phyloP scores from a whole-genome alignment of 2,797 vertebrate species.

The Ptychadena robeensis region DNA sequence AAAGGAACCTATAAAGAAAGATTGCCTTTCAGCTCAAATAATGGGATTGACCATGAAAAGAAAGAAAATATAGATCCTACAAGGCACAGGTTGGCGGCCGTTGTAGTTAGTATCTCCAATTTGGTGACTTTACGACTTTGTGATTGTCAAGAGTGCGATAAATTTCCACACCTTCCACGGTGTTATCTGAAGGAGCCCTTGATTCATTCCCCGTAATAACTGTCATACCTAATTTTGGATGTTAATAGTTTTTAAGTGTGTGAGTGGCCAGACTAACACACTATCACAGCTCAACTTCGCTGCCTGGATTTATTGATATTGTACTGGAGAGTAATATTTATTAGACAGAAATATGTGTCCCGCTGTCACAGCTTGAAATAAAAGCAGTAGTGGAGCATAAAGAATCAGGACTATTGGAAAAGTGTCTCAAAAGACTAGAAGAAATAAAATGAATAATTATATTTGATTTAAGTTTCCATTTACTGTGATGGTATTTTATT shows the following conservation, averaged over 20 bases:
- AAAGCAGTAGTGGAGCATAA: conserved; percentile 30
- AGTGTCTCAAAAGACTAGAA: conserved; percentile 31
- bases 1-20: conserved; percentile 31
- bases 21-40: conserved; percentile 25
- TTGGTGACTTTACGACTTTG: conserved; percentile 49
- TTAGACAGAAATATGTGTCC: conserved; percentile 55
- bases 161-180: conserved; percentile 41
- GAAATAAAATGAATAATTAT: conserved; percentile 55
- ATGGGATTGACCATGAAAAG: conserved; percentile 23
- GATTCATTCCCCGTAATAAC: conserved; percentile 57
- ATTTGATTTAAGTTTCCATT: conserved; percentile 40
- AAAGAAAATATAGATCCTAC: conserved; percentile 50
- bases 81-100: conserved; percentile 35
- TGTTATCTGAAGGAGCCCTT: conserved; percentile 44
- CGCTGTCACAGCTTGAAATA: conserved; percentile 49
- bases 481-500: conserved; percentile 31
- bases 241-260: conserved; percentile 49
- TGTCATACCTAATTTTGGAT: conserved; percentile 55
- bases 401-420: conserved; percentile 53
- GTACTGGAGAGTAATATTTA: conserved; percentile 53
- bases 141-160: conserved; percentile 46
- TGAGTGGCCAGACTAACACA: conserved; percentile 33
- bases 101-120: conserved; percentile 46
- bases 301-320: conserved; percentile 52
- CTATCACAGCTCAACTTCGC: conserved; percentile 25